Evolutionary conservation across 2,113 vertebrate species (phyloP).

Genomic region (Chelonoidis abingdonii): DNA sequence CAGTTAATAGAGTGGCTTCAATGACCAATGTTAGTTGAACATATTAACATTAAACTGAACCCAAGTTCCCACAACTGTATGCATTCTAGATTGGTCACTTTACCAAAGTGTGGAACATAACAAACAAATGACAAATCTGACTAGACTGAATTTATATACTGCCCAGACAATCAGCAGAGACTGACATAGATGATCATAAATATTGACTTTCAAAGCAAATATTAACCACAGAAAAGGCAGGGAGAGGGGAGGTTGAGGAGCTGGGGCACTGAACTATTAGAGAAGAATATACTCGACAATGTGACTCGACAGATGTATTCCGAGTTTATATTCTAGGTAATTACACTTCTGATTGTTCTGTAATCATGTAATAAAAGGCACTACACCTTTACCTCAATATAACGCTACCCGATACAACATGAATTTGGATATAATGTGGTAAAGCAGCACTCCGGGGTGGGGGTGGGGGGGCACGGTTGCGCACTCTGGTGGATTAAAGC

Average conservation of each 20-base stretch:
- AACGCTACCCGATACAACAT: too few species aligned
- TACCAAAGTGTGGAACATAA: background rate
- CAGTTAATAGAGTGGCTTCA: background rate
- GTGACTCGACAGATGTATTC: background rate
- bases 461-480: too few species aligned
- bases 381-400: too few species aligned
- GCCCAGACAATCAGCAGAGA: background rate
- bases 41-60: background rate
- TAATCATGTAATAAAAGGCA: background rate
- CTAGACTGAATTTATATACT: background rate
- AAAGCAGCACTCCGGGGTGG: too few species aligned
- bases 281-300: background rate
- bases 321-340: background rate
- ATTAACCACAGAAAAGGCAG: background rate
- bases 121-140: background rate
- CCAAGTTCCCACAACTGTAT: background rate
- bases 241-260: too few species aligned
- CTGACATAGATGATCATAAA: rapidly evolving
- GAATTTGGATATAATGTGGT: too few species aligned
- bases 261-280: background rate
- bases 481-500: too few species aligned
- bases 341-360: background rate
- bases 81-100: background rate
- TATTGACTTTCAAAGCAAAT: slow-evolving; percentile 6
- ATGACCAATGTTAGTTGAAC: background rate